Conservation (phyloP, 2,113 vertebrate species). For the Muntiacus muntjak region DNA sequence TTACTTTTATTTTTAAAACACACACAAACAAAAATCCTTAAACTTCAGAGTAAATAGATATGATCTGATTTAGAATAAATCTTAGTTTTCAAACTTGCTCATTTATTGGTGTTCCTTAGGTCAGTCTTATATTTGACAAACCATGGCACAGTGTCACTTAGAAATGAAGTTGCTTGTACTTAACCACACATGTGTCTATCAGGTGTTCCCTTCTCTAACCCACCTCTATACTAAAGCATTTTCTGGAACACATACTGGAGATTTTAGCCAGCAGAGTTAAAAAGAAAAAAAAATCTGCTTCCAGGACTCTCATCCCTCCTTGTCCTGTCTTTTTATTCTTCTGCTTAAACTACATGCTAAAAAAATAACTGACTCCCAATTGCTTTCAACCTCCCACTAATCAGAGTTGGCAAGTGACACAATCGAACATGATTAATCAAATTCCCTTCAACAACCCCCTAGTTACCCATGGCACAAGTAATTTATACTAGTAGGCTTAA, state of each 20-base stretch:
- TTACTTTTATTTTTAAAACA: background rate
- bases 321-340: background rate
- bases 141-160: background rate
- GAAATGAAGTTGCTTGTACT: background rate
- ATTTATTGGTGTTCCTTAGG: background rate
- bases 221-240: background rate
- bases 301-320: background rate
- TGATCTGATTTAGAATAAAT: constrained; percentile 10
- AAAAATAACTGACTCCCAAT: background rate
- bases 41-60: background rate
- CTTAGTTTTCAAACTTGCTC: constrained; percentile 2
- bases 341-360: background rate
- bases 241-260: background rate
- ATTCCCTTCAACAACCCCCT: background rate
- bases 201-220: background rate
- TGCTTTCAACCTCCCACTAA: background rate
- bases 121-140: background rate
- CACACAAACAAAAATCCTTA: background rate
- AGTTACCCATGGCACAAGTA: background rate
- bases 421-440: background rate
- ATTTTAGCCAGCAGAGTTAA: background rate
- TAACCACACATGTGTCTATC: background rate
- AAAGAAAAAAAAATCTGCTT: background rate
- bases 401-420: background rate
- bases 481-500: background rate